Percentiles rank a stretch among this genome's conserved stretches.
Evolutionary conservation across 1,140 invertebrate species (phyloP).

Genomic region (Frieseomelitta varia): DNA sequence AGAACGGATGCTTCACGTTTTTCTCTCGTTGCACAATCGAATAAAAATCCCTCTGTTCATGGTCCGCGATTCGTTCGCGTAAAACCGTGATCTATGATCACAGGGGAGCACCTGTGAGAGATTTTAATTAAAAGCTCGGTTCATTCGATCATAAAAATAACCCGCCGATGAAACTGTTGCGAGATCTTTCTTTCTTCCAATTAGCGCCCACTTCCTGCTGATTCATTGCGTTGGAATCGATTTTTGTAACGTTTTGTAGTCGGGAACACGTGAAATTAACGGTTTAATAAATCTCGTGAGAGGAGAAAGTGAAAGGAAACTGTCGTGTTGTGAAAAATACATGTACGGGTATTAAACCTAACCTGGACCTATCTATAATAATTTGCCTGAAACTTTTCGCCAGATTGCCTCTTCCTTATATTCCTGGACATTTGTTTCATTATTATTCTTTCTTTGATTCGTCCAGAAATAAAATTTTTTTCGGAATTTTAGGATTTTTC

Average conservation of each 20-base stretch:
- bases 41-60: not conserved
- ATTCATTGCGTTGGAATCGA: not conserved
- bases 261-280: slow-evolving; percentile 13
- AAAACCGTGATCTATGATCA: not conserved
- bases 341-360: not conserved
- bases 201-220: not conserved
- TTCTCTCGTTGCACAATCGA: not conserved
- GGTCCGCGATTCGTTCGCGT: not conserved
- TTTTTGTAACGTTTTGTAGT: not conserved
- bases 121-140: not conserved
- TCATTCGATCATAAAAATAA: not conserved
- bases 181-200: not conserved
- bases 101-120: not conserved
- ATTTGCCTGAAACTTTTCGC: not conserved
- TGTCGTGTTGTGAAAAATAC: not conserved
- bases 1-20: not conserved
- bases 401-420: not conserved
- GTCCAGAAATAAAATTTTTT: too few species aligned
- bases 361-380: slow-evolving; percentile 1
- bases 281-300: not conserved
- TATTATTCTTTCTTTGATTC: not conserved
- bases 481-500: too few species aligned
- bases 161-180: not conserved
- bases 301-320: not conserved
- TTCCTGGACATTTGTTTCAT: not conserved